These are phyloP conservation scores for Rhinatrema bivittatum DNA, from an alignment of 2,797 vertebrate genomes.

Conservation along the genomic window DNA sequence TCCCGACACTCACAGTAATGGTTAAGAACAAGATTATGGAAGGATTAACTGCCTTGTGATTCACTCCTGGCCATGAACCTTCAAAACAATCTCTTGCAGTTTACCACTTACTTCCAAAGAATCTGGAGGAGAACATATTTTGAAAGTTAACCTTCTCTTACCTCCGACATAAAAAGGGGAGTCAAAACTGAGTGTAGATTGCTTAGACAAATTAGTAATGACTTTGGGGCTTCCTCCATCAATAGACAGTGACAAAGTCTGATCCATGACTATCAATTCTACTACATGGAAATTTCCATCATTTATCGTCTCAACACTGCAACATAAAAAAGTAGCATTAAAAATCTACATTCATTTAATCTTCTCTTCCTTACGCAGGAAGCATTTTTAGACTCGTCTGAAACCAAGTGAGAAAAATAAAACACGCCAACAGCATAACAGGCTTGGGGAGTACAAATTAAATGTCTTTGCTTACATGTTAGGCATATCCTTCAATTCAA, in stretches of 20 bases:
- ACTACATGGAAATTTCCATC: constrained; percentile 93
- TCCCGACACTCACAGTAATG: not conserved
- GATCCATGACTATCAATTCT: constrained; percentile 82
- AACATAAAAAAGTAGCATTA: constrained; percentile 29
- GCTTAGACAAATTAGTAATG: constrained; percentile 85
- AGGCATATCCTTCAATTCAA: too few relatives aligned
- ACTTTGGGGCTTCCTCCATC: constrained; percentile 89
- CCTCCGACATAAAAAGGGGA: constrained; percentile 92
- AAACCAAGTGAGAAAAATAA: too few relatives aligned
- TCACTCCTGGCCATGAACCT: not conserved
- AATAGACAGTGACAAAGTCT: constrained; percentile 83
- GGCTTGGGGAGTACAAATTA: too few relatives aligned
- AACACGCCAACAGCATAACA: too few relatives aligned
- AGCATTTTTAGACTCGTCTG: too few relatives aligned
- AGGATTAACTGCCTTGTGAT: not conserved
- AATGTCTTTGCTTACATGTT: too few relatives aligned
- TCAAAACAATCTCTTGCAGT: not conserved
- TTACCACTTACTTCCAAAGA: not conserved
- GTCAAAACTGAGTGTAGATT: constrained; percentile 79
- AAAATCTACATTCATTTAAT: too few relatives aligned
- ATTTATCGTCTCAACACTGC: constrained; percentile 92
- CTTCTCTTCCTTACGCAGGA: too few relatives aligned
- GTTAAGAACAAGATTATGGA: not conserved
- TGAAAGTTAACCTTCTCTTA: too few relatives aligned
- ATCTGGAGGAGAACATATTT: too few relatives aligned